Evolutionary conservation across 2,797 vertebrate species (phyloP), one percentile per base, ranked within the genome.

Genomic region (Falco rusticolus): DNA sequence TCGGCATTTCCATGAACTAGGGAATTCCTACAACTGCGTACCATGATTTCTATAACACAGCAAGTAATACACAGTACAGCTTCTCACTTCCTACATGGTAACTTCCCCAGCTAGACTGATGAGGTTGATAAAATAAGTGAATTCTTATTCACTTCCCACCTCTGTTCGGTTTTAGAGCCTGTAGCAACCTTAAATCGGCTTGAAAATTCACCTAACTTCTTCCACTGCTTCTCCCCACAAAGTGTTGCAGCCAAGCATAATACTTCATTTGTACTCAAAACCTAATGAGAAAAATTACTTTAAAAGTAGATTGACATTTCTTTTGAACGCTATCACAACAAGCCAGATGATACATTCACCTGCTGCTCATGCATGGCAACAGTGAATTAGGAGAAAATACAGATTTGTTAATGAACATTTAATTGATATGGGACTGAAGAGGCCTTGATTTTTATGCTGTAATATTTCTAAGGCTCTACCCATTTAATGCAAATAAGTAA

Each of bases 401-500:
- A 97, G 97, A 96, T 97, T 96, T 97, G 97, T 96, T 98, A 98
- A 98, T 98, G 98, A 98, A 98, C 96, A 98, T 98, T 98, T 98
- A 99, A 98, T 98, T 99, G 98, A 98, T 98, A 98, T 97, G 98
- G 98, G 97, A 98, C 98, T 98, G 98, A 98, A 98, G 97, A 96
- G 98, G 96, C 96, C 97, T 98, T 97, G 97, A 88, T 87, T 98
- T 97, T 98, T 97, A 98, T 97, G 98, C 97, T 98, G 97, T 97
- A 98, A 97, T 98, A 96, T 97, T 97, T 98, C 97, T 98, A 98
- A 98, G 97, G 98, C 97, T 96, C 97, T 98, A 97, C 98, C 98
- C 98, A 98, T 98, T 98, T 98, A 98, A 99, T 98, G 98, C 97
- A 98, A 99, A 98, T 98, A 98, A 98, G 97, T 83, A 97, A 93